These are phyloP conservation scores for Etia nguti DNA, from an alignment of 2,113 vertebrate genomes.

Conservation along the genomic window DNA sequence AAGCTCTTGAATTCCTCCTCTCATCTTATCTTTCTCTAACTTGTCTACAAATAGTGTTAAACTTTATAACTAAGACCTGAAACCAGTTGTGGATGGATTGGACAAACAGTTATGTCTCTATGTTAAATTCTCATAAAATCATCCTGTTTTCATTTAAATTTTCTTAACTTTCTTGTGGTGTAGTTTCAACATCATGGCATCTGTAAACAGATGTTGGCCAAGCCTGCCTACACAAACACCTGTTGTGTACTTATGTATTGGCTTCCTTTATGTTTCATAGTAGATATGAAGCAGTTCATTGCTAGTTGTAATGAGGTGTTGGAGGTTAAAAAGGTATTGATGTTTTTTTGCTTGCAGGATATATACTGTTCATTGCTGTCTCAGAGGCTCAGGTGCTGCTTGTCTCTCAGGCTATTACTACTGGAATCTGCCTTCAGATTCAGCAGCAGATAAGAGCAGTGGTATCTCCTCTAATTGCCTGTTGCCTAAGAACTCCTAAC, in stretches of 20 bases:
- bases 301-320: background rate
- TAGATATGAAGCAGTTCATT: background rate
- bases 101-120: background rate
- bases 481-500: constrained; percentile 42
- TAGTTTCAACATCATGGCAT: background rate
- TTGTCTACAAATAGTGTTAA: background rate
- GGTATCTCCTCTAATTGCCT: constrained; percentile 51
- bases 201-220: background rate
- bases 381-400: constrained; percentile 22
- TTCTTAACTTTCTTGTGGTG: background rate
- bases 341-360: background rate
- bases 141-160: background rate
- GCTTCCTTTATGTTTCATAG: background rate
- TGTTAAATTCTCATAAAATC: background rate
- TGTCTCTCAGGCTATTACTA: constrained; percentile 19
- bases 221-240: background rate
- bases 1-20: background rate
- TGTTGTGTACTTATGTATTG: background rate
- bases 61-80: background rate
- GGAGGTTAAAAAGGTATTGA: background rate
- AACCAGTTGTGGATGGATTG: background rate
- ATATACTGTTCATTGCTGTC: constrained; percentile 1
- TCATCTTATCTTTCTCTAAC: background rate
- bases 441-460: constrained; percentile 29
- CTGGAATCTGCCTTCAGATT: constrained; percentile 38